Evolutionary conservation across 2,113 vertebrate genomes (phyloP).

Genomic region (Lycaon pictus): DNA sequence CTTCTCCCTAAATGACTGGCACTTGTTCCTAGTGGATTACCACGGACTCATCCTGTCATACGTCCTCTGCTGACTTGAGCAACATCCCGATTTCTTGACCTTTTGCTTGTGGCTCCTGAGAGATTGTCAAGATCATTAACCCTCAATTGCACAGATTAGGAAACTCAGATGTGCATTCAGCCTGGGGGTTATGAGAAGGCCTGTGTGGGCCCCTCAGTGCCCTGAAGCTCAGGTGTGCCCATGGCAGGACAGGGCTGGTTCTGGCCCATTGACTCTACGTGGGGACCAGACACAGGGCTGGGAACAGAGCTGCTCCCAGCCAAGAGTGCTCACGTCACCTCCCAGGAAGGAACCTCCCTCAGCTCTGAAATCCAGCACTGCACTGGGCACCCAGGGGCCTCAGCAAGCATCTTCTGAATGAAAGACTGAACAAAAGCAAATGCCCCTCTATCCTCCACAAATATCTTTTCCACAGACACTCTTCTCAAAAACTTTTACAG

Average conservation of each 20-base stretch:
- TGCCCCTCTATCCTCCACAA: background rate
- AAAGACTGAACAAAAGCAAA: background rate
- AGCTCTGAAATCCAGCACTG: background rate
- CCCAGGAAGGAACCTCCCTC: background rate
- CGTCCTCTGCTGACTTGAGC: background rate
- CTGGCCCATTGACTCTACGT: background rate
- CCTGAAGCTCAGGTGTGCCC: background rate
- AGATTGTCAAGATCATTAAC: background rate
- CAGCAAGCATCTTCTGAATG: background rate
- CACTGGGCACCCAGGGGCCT: background rate
- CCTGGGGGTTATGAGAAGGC: background rate
- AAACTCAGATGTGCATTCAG: background rate
- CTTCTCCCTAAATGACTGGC: background rate
- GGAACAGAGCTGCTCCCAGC: background rate
- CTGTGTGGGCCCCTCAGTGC: background rate
- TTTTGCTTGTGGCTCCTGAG: background rate
- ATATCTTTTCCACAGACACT: background rate
- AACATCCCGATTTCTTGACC: background rate
- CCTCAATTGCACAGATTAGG: background rate
- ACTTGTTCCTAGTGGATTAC: background rate
- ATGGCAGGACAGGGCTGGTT: background rate
- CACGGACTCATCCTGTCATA: background rate
- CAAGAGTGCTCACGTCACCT: background rate
- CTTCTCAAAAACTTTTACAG: background rate
- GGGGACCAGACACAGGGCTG: background rate